phyloP scores from a whole-genome alignment of 2,113 vertebrate species.

The Bubalus kerabau region DNA sequence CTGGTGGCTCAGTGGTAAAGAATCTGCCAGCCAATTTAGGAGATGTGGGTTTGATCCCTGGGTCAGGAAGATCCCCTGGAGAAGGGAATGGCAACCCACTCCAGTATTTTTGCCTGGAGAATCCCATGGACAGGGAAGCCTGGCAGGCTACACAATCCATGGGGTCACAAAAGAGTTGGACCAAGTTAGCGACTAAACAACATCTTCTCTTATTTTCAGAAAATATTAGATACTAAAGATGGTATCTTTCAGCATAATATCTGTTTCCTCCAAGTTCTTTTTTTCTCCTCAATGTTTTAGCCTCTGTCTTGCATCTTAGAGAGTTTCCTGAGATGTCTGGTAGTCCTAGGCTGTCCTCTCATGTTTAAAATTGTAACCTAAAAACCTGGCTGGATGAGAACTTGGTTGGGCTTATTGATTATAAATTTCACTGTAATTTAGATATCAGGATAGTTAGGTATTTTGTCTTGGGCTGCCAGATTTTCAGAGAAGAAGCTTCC shows the following conservation, averaged over 20 bases:
- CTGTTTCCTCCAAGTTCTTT: background rate
- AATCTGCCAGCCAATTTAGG: background rate
- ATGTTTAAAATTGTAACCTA: background rate
- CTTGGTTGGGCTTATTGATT: background rate
- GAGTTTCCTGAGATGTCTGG: background rate
- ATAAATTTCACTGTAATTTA: background rate
- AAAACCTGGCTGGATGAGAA: background rate
- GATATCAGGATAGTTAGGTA: background rate
- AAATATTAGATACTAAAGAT: slow-evolving; percentile 24
- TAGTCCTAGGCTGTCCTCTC: background rate
- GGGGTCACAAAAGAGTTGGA: background rate
- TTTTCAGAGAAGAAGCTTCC: background rate
- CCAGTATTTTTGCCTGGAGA: background rate
- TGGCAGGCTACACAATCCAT: background rate
- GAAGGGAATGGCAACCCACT: background rate
- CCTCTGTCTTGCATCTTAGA: background rate
- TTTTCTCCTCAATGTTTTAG: background rate
- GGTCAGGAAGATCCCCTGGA: background rate
- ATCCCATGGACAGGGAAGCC: background rate
- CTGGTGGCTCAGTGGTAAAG: background rate
- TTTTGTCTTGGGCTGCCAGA: background rate
- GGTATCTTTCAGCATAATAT: background rate
- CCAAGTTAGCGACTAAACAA: background rate
- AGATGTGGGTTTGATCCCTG: background rate
- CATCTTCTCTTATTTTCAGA: slow-evolving; percentile 33